Evolutionary conservation across 30 jellyfish, hydroid and myxozoan species (phyloP).

Genomic region (Hydractinia echinata): DNA sequence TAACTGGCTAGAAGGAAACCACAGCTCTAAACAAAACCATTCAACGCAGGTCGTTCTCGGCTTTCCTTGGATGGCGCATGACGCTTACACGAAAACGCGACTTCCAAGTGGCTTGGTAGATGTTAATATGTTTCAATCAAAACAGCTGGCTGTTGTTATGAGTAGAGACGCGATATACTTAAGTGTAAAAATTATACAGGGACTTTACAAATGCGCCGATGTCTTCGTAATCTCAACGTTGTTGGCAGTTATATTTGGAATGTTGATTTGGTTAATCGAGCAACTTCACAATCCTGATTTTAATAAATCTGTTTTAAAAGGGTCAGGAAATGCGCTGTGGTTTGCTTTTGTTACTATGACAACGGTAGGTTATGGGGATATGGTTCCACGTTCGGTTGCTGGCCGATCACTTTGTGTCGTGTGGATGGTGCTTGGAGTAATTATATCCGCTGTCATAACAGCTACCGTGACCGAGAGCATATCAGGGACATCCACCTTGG

Average conservation of each 20-base stretch:
- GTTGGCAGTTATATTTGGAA: not conserved
- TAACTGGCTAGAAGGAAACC: no score
- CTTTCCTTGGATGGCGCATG: slow-evolving; percentile 5
- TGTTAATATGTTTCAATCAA: not conserved
- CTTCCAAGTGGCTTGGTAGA: not conserved
- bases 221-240: not conserved
- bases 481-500: not conserved
- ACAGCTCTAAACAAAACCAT: no score
- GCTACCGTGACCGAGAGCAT: slow-evolving; percentile 6
- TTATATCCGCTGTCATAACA: not conserved
- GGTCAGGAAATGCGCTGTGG: not conserved
- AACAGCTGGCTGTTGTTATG: not conserved
- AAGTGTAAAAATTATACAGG: not conserved
- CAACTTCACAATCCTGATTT: not conserved
- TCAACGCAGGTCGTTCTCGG: no score
- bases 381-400: not conserved
- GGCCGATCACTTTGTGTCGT: not conserved
- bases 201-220: not conserved
- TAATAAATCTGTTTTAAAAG: not conserved
- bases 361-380: slow-evolving; percentile 14
- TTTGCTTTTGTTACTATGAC: slow-evolving; percentile 7
- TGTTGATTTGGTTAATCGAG: not conserved
- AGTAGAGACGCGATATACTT: not conserved
- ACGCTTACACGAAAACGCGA: no score
- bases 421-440: not conserved